Evolutionary conservation across 2,888 invertebrate species (phyloP).

Genomic region (Volucella inflata): DNA sequence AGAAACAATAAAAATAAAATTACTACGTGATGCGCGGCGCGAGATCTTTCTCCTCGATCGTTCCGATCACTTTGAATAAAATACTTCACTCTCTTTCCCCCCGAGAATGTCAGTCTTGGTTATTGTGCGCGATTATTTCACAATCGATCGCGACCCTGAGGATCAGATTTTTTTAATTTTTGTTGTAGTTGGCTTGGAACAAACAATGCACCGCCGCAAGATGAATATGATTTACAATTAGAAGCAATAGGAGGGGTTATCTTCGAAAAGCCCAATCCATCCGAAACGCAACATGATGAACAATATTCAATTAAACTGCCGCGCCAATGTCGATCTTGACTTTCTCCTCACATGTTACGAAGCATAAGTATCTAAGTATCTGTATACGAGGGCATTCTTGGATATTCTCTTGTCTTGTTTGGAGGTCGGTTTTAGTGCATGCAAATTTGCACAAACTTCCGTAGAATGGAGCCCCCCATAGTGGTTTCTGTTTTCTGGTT

Average conservation of each 20-base stretch:
- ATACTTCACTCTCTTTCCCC: neutral
- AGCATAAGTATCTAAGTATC: too few species aligned
- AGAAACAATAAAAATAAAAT: slow-evolving; percentile 31
- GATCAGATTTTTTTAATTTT: neutral
- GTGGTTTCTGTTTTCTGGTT: slow-evolving; percentile 22
- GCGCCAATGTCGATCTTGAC: slow-evolving; percentile 9
- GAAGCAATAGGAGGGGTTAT: slow-evolving; percentile 65
- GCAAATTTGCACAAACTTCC: slow-evolving; percentile 66
- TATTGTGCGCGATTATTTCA: slow-evolving; percentile 28
- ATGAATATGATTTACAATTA: slow-evolving; percentile 67
- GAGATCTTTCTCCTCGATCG: slow-evolving; percentile 22
- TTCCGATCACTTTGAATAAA: too few species aligned
- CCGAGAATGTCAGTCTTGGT: neutral
- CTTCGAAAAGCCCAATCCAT: slow-evolving; percentile 26
- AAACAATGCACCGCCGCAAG: slow-evolving; percentile 28
- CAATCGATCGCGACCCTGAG: slow-evolving; percentile 59
- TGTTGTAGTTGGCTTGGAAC: neutral
- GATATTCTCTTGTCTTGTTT: slow-evolving; percentile 55
- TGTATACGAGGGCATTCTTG: slow-evolving; percentile 32
- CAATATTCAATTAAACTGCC: slow-evolving; percentile 62
- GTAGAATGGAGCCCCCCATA: slow-evolving; percentile 46
- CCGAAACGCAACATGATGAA: slow-evolving; percentile 55
- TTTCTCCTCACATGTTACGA: slow-evolving; percentile 40
- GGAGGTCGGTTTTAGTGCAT: slow-evolving; percentile 40
- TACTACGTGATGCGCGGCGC: slow-evolving; percentile 36